These are phyloP conservation scores for Protonibea diacanthus DNA, from an alignment of 2,797 vertebrate species.

Conservation along the genomic window DNA sequence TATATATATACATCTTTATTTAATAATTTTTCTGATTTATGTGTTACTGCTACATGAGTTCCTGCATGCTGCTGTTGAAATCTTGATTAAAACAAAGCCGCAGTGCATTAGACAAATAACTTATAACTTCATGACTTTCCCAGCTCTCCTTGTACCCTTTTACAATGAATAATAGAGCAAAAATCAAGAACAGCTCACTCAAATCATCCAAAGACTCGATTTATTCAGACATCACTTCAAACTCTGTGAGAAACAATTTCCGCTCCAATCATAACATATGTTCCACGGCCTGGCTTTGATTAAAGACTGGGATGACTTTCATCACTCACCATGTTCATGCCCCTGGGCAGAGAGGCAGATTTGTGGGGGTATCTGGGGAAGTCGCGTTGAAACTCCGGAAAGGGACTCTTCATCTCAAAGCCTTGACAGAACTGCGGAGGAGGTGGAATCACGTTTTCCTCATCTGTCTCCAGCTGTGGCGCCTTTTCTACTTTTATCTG, in stretches of 20 bases:
- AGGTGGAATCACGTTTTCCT: conserved; percentile 62
- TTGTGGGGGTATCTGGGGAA: conserved; percentile 75
- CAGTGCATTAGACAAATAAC: neutral
- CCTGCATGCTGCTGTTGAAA: conserved; percentile 12
- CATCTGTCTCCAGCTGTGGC: conserved; percentile 33
- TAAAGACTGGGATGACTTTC: conserved; percentile 58
- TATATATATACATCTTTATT: neutral
- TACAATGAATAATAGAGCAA: conserved; percentile 12
- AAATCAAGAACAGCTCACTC: conserved; percentile 37
- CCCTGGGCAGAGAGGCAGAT: conserved; percentile 85
- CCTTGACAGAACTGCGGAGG: conserved; percentile 74
- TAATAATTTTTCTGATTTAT: neutral
- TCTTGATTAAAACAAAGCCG: conserved; percentile 11
- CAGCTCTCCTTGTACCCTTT: neutral
- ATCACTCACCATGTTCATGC: conserved; percentile 89
- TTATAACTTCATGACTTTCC: neutral
- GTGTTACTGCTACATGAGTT: conserved; percentile 2
- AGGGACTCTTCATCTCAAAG: conserved; percentile 54
- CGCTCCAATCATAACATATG: conserved; percentile 65
- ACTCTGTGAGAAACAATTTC: conserved; percentile 52
- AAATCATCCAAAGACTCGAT: conserved; percentile 48
- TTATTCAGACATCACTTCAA: conserved; percentile 56
- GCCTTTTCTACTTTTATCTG: conserved; percentile 40
- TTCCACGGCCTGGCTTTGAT: conserved; percentile 61
- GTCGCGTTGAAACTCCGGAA: conserved; percentile 49